These are phyloP conservation scores for Scolopax bukidnonensis DNA, from an alignment of 2,797 vertebrate genomes.

Conservation along the genomic window DNA sequence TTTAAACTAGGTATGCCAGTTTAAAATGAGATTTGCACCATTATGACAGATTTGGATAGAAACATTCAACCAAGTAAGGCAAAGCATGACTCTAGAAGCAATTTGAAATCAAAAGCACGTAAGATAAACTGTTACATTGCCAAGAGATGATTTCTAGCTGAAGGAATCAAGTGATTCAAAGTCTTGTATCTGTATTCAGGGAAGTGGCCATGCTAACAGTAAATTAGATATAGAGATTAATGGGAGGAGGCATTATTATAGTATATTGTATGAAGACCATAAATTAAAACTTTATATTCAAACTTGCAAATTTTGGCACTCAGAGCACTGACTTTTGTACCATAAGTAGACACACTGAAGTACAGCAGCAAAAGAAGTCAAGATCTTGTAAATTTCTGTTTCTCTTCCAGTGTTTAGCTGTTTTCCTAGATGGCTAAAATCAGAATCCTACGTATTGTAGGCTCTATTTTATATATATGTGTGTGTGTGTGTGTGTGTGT, in stretches of 20 bases:
- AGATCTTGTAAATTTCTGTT: neutral
- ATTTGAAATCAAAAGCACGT: slow-evolving; percentile 7
- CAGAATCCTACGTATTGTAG: neutral
- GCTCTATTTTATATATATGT: neutral
- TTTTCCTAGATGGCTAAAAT: neutral
- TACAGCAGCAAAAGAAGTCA: neutral
- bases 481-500: accelerated
- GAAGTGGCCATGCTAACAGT: neutral
- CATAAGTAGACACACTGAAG: neutral
- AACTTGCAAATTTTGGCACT: neutral
- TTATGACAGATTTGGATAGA: neutral
- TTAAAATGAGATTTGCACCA: neutral
- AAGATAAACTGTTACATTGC: neutral
- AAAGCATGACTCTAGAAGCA: neutral
- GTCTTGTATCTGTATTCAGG: neutral
- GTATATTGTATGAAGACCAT: neutral
- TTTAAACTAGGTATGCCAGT: neutral
- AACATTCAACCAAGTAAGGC: neutral
- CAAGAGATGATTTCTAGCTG: neutral
- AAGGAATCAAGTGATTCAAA: neutral
- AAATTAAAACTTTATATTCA: neutral
- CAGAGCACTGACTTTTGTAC: neutral
- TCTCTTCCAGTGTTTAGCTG: neutral
- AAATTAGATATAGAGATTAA: neutral
- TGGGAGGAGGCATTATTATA: neutral